Conservation (phyloP, 2,888 invertebrate genomes). For the Melolontha melolontha region DNA sequence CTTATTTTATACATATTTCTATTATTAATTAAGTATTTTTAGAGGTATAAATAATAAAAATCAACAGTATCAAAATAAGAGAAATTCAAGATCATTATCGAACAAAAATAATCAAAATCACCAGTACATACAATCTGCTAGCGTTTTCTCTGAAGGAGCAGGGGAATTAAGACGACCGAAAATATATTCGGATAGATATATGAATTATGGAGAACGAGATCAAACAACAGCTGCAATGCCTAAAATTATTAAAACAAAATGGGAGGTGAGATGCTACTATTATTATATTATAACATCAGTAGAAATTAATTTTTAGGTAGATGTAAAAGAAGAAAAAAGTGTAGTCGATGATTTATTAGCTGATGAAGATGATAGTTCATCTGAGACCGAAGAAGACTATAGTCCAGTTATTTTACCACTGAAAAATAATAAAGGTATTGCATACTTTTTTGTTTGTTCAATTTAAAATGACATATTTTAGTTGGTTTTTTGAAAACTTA, state of each 20-base stretch:
- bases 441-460: neutral
- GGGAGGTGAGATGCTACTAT: constrained; percentile 21
- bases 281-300: neutral
- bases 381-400: constrained; percentile 54
- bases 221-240: constrained; percentile 47
- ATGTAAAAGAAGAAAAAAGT: constrained; percentile 55
- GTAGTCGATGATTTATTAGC: constrained; percentile 55
- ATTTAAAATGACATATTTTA: constrained; percentile 13
- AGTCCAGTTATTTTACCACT: constrained; percentile 51
- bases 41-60: constrained; percentile 42
- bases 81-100: constrained; percentile 9
- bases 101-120: constrained; percentile 40
- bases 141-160: constrained; percentile 61
- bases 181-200: constrained; percentile 46
- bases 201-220: constrained; percentile 45
- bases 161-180: constrained; percentile 50
- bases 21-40: neutral
- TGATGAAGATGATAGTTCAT: constrained; percentile 53
- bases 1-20: neutral
- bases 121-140: constrained; percentile 57
- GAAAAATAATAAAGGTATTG: constrained; percentile 51
- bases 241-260: constrained; percentile 43
- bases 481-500: constrained; percentile 20
- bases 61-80: constrained; percentile 46
- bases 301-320: constrained; percentile 50